Conservation (phyloP, 1,140 invertebrate species). For the Bathynomus jamesi region DNA sequence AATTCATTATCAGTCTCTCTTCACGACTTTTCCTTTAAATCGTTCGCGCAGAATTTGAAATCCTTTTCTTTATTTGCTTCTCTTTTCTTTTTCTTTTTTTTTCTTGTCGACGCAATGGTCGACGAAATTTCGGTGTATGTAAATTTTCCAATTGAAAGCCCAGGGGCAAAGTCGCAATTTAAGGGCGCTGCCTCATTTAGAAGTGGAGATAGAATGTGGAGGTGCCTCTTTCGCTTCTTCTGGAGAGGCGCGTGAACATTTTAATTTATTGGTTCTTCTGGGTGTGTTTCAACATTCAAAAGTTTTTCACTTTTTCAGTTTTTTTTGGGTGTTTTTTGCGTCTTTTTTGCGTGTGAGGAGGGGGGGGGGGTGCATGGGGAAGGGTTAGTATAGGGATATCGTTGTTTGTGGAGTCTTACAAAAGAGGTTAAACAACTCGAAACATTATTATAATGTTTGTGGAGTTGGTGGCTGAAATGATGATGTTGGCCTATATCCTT, state of each 20-base stretch:
- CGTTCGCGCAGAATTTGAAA: not conserved
- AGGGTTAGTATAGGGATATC: too few species aligned
- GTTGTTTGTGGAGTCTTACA: too few species aligned
- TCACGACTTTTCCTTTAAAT: not conserved
- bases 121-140: slow-evolving; percentile 1
- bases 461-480: too few species aligned
- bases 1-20: not conserved
- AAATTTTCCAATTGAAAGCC: slow-evolving; percentile 1
- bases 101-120: not conserved
- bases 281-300: not conserved
- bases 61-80: not conserved
- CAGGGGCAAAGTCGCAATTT: not conserved
- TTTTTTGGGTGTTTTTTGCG: too few species aligned
- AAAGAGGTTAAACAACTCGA: too few species aligned
- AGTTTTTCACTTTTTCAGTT: not conserved
- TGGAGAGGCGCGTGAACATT: too few species aligned
- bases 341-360: too few species aligned
- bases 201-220: not conserved
- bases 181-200: not conserved
- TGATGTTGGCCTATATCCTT: too few species aligned
- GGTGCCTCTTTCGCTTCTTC: not conserved
- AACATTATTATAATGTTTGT: too few species aligned
- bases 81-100: not conserved
- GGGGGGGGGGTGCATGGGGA: too few species aligned
- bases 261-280: not conserved